Base-by-base conservation (phyloP, 2,113 vertebrate genomes). In the Alaudala cheleensis region DNA sequence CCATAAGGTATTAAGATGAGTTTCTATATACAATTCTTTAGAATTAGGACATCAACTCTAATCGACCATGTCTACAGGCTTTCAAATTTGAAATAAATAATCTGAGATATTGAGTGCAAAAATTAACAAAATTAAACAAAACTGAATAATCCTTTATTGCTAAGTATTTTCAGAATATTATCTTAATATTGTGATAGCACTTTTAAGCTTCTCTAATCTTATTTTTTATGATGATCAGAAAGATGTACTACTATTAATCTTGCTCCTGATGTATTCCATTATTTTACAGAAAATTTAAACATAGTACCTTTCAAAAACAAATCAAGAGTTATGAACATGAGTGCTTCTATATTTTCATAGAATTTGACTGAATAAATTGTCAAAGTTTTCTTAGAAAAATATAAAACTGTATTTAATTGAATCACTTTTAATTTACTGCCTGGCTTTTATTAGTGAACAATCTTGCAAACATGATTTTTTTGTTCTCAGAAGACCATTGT, bases 401-500 rank as follows among this genome's bases (percentile, higher is more conserved):
- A 22, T 26, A 79, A 80, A 86, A 49, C 66, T 88, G 11, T 64
- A 20, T 92, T 88, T 54, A 73, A 79, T 91, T 85, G 64, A 62
- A 51, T 84, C 5, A 82, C 28, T 77, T 83, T 69, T 70, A 69
- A 69, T 85, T 93, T 95, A 24, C 62, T 2, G 2, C 6, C 66
- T 85, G 62, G 40, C 29, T 92, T 94, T 83, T 82, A 74, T 82
- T 94, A 88, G 58, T 29, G 31, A 77, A 17, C 24, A 51, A 18
- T 73, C 49, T 34, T 93, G 40, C 34, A 82, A 81, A 70, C 39
- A 49, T 51, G 9, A 54, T 31, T 67, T 85, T 85, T 90, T 84
- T 85, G n/a, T 90, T 82, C 54, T 80, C 71, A n/a, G 65, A 82
- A 91, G 25, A 66, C 45, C 62, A 80, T 79, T 85, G 89, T 92